phyloP scores from a whole-genome alignment of 2,113 vertebrate genomes.

The Lates calcarifer region DNA sequence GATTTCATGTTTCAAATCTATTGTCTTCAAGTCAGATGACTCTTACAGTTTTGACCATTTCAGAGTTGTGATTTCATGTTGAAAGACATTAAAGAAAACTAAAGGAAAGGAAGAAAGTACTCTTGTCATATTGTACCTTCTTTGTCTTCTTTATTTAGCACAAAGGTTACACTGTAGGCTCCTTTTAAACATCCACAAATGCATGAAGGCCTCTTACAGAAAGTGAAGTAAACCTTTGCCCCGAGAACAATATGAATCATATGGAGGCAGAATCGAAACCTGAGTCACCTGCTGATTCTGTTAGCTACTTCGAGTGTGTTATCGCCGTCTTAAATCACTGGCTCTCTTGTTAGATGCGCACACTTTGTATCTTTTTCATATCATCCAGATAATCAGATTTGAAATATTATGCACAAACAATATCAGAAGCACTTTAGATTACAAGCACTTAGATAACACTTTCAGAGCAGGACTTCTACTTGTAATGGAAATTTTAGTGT shows the following conservation, averaged over 20 bases:
- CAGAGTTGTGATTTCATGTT: neutral
- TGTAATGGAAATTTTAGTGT: too few species aligned
- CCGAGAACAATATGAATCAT: constrained; percentile 41
- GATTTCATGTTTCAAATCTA: neutral
- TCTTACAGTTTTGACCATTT: neutral
- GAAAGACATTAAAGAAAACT: too few species aligned
- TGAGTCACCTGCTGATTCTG: constrained; percentile 9
- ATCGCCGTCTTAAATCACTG: neutral
- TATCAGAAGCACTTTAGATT: neutral
- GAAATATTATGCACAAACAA: neutral
- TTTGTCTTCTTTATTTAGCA: neutral
- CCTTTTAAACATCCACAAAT: neutral
- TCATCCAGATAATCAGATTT: neutral
- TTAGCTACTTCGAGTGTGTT: neutral
- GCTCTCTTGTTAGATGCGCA: neutral
- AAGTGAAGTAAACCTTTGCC: constrained; percentile 46
- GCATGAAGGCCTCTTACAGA: constrained; percentile 3
- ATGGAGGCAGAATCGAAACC: constrained; percentile 36
- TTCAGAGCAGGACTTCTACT: too few species aligned
- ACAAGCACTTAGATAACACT: too few species aligned
- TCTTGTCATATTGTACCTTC: too few species aligned
- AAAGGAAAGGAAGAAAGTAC: neutral
- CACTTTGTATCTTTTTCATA: neutral
- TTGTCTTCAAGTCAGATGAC: neutral
- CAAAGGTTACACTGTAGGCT: constrained; percentile 13